Evolutionary conservation across 2,797 vertebrate genomes (phyloP).

Genomic region (Parotocinclus haroldoi): DNA sequence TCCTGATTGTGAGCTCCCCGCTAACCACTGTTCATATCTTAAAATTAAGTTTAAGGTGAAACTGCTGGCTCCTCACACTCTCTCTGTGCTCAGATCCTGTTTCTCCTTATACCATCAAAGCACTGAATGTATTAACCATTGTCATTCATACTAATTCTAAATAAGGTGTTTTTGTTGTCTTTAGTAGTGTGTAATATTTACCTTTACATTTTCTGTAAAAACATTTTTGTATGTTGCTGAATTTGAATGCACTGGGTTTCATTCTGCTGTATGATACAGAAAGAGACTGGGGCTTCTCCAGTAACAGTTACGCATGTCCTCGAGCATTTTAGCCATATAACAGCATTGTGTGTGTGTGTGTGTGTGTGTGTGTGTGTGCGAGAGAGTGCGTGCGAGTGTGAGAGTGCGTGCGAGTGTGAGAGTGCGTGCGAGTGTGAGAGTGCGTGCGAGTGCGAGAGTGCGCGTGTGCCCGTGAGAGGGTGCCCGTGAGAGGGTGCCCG

Average conservation of each 20-base stretch:
- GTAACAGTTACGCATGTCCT: no score
- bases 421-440: no score
- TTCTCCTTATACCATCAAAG: constrained; percentile 27
- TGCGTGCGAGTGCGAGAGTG: no score
- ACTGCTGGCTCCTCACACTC: constrained; percentile 44
- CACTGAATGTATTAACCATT: constrained; percentile 29
- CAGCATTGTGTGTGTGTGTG: constrained; percentile 39
- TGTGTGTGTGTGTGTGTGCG: constrained; percentile 1
- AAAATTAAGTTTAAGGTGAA: no score
- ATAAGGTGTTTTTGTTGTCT: constrained; percentile 19
- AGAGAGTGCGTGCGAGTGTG: no score
- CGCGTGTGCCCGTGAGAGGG: no score
- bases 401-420: no score
- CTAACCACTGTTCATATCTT: no score
- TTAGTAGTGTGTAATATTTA: background rate
- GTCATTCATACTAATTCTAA: constrained; percentile 17
- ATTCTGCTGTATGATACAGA: constrained; percentile 28
- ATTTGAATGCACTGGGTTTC: constrained; percentile 27
- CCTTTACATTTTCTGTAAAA: background rate
- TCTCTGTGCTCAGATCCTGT: constrained; percentile 44
- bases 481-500: no score
- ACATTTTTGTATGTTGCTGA: constrained; percentile 37
- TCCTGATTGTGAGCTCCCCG: no score
- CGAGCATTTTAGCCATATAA: constrained; percentile 49
- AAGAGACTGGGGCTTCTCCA: background rate